These are phyloP conservation scores for Fukomys damarensis DNA, from an alignment of 2,113 vertebrate species.

Conservation along the genomic window DNA sequence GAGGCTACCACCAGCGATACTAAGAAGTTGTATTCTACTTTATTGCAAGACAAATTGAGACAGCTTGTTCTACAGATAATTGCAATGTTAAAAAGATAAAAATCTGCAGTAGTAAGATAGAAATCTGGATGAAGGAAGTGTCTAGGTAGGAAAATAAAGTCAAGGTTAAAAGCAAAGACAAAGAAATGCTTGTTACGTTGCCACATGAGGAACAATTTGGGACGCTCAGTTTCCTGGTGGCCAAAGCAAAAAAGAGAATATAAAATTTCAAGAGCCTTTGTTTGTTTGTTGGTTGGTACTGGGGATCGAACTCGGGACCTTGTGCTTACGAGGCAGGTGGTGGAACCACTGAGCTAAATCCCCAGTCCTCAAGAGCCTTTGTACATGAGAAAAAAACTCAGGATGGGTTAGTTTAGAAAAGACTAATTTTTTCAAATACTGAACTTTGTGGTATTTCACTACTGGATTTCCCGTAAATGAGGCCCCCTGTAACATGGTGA, in stretches of 20 bases:
- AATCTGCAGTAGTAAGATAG: not conserved
- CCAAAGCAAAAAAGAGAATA: not conserved
- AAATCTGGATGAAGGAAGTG: not conserved
- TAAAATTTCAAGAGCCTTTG: not conserved
- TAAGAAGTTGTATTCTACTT: slow-evolving; percentile 32
- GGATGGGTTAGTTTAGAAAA: slow-evolving; percentile 17
- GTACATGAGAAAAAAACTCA: not conserved
- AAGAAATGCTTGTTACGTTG: not conserved
- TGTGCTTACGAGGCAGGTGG: too few relatives aligned
- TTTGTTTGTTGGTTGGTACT: too few relatives aligned
- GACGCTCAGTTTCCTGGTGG: not conserved
- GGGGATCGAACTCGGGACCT: too few relatives aligned
- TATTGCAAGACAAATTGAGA: slow-evolving; percentile 34
- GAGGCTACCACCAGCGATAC: slow-evolving; percentile 40
- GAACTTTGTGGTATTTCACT: not conserved
- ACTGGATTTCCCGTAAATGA: not conserved
- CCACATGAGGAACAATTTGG: not conserved
- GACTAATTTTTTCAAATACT: not conserved
- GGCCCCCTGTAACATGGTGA: not conserved
- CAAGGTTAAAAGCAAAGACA: not conserved
- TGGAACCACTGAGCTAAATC: too few relatives aligned
- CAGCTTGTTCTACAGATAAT: slow-evolving; percentile 44
- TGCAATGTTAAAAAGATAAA: slow-evolving; percentile 28
- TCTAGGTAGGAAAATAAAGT: not conserved
- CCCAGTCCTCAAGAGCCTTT: not conserved